Base-by-base conservation (phyloP, 2,888 invertebrate genomes). In the Altica lythri region DNA sequence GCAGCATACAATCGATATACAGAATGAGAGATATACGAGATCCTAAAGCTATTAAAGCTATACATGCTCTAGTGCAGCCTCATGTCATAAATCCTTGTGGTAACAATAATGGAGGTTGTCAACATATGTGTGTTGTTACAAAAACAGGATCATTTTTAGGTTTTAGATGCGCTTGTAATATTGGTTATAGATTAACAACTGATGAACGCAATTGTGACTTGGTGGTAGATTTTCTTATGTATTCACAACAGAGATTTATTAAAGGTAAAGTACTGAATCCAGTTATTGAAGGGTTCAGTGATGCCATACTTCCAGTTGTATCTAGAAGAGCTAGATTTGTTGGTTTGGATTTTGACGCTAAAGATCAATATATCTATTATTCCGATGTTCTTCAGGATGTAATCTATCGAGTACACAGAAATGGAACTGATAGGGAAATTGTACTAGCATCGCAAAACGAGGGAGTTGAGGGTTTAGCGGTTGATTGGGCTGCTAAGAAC, bases 301-400 rank as follows among this genome's bases (percentile, higher is more conserved):
- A 98, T 72, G 97, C 97, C 4, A 96, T 98, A 49, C 79, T 94
- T 22, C 98, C 98, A 0, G 92, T 97, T 0, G 93, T 95, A 0
- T 94, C 95, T 0, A 80, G 91, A 47, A 81, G 95, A 22, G 95
- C 95, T 0, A 83, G 96, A 64, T 95, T 96, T 72, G 96, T 97
- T 0, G 97, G 96, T 0, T 77, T 97, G 27, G 98, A 98, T 72
- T 97, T 93, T 71, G 96, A 97, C 74, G 89, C 93, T 0, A 80
- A 88, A 44, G 90, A 92, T 64, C 86, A 92, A 68, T 90, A 91
- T 68, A 94, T 99, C 62, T 99, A 97, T 76, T 98, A 96, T 76
- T 97, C 97, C 0, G 99, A 99, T 73, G 96, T 98, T 0, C 81
- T 96, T 13, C 92, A 95, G 77, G 94, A 96, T 74, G 95, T 95